Evolutionary conservation across 1,140 invertebrate species (phyloP), one percentile per base, ranked within the genome.

Genomic region (Linepithema humile): DNA sequence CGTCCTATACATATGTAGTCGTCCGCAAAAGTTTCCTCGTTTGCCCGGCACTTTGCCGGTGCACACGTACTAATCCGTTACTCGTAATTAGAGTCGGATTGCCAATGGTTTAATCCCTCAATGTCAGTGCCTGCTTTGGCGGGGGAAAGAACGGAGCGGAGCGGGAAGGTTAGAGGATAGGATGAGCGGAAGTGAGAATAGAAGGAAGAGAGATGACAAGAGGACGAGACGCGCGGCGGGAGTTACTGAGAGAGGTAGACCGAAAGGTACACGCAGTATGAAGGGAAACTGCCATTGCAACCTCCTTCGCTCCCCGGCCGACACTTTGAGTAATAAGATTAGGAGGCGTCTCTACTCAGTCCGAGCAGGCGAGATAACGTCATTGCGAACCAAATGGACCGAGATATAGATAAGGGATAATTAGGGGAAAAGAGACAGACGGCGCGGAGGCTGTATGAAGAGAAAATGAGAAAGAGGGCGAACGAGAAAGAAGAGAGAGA

Each of bases 291-390:
- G 88, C 87, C 87, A 90, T 91, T 90, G 90, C 90, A 91, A 92
- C 91, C 91, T 91, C 90, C 89, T 92, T 93, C 89, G 86, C 85
- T 90, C 89, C 88, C 78, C 65, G 90, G 90, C 92, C 92, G 91
- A 94, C 93, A 94, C 91, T 94, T 94, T 94, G 92, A 93, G 92
- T 94, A 94, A 94, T 94, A 94, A 94, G 93, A 94, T 88, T 94
- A 94, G 91, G 88, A 92, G 91, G 90, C 84, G 88, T 90, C 88
- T 92, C 91, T 92, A 92, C 87, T 89, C 88, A 88, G 90, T 93
- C 92, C 90, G 91, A 92, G 92, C 90, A 67, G 88, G 89, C 88
- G 84, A 93, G 93, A 94, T 94, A 94, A 94, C 92, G 92, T 93
- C 92, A 93, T 94, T 93, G 91, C 91, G 91, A 92, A 91, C 91